A percentile compares a stretch with the other conserved stretches of the same genome.
Evolutionary conservation across 2,888 invertebrate species (phyloP).

Genomic region (Agrochola lota): DNA sequence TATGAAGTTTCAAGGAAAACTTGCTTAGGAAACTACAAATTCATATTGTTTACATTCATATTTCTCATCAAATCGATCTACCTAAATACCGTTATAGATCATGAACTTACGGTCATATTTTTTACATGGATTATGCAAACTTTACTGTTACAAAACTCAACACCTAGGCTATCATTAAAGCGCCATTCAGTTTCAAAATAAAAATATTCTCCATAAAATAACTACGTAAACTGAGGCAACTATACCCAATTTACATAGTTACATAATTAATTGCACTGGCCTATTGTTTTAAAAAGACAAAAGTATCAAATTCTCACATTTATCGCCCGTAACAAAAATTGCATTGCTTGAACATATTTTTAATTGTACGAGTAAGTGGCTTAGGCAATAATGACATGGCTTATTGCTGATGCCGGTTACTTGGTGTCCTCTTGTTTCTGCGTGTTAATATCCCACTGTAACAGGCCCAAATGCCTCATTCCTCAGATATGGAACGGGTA

Average conservation of each 20-base stretch:
- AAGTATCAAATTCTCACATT: constrained; percentile 59
- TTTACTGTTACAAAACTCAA: constrained; percentile 9
- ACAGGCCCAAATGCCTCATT: not conserved
- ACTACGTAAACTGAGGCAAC: constrained; percentile 24
- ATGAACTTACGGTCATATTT: not conserved
- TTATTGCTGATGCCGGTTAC: not conserved
- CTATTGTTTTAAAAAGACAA: constrained; percentile 62
- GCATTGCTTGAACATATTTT: constrained; percentile 59
- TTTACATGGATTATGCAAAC: not conserved
- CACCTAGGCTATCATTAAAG: constrained; percentile 15
- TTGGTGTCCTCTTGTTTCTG: constrained; percentile 9
- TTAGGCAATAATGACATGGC: constrained; percentile 27
- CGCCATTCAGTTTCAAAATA: constrained; percentile 3
- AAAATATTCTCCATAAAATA: constrained; percentile 14
- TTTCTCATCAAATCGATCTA: not conserved
- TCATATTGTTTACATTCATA: not conserved
- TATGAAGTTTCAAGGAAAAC: not conserved
- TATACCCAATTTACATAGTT: constrained; percentile 48
- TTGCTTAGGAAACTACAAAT: not conserved
- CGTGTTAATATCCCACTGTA: not conserved
- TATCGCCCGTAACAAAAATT: constrained; percentile 51
- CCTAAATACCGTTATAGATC: not conserved
- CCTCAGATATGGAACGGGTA: not conserved
- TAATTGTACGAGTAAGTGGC: constrained; percentile 48
- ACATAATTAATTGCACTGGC: constrained; percentile 60